Base-by-base conservation (phyloP, 2,888 invertebrate species). In the Caenorhabditis parvicauda region DNA sequence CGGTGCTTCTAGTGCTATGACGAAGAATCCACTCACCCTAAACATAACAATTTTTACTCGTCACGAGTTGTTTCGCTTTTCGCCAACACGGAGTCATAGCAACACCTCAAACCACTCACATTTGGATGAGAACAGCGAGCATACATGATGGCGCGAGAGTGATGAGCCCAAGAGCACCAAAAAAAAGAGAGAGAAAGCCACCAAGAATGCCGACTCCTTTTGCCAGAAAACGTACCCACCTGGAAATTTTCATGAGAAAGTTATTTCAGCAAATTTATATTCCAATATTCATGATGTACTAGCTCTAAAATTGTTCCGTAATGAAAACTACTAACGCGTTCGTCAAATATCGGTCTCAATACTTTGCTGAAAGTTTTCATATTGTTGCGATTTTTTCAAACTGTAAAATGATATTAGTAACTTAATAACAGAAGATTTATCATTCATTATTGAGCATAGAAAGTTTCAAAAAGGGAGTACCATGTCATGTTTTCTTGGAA, bases 1-100 rank as follows among this genome's bases (percentile, higher is more conserved):
- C 0, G 96, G 96, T 38, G 95, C 94, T 84, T 96, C 96, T 77
- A 94, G 87, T 42, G 89, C 88, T 72, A 93, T 86, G 61, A 91
- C 88, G 63, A 90, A 80, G 84, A 95, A 92, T 38, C 93, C 95
- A 63, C 90, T 88, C 64, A 92, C 79, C 80, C 87, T 87, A 44
- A 56, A 75, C 66, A 22, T 12, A 29, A 22, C 24, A 44, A 44
- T 29, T 17, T 41, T n/a, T 37, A 6, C 21, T 24, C n/a, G n/a
- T 38, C 44, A 22, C 37, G n/a, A 41, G 57, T 17, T 24, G 35
- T 25, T n/a, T 14, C 27, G 48, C 24, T 24, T 53, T 53, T 9
- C 25, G 2, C 14, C 7, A 29, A 22, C 9, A 27, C 6, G 59
- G 24, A 59, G 5, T 9, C 17, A 54, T 19, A 7, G 49, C 12